A percentile compares a stretch with the other conserved stretches of the same genome.
Conservation (phyloP, 2,113 vertebrate genomes). For the Isurus oxyrinchus region DNA sequence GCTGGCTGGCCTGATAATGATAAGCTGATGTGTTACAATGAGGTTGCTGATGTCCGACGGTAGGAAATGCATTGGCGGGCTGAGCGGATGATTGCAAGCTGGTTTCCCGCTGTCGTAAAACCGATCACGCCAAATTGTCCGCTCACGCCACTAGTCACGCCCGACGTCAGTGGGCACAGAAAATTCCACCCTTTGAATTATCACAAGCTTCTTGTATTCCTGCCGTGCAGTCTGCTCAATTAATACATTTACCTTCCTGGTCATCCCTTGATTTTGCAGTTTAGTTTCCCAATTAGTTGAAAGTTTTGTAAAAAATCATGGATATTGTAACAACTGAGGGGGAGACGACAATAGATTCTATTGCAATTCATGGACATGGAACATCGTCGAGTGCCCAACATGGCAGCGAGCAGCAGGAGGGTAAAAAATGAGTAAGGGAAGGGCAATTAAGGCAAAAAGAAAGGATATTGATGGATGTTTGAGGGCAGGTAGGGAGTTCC, state of each 20-base stretch:
- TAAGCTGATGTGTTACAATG: too few relatives aligned
- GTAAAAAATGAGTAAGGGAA: background rate
- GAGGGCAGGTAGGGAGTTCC: background rate
- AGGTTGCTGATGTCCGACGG: too few relatives aligned
- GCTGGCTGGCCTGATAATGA: too few relatives aligned
- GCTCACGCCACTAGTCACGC: too few relatives aligned
- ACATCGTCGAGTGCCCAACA: background rate
- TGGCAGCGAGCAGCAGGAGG: background rate
- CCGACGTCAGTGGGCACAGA: too few relatives aligned
- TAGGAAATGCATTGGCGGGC: too few relatives aligned
- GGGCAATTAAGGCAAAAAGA: too few relatives aligned
- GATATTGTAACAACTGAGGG: background rate
- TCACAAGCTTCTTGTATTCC: background rate
- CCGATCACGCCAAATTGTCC: too few relatives aligned
- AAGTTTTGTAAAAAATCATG: background rate
- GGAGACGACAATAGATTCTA: background rate
- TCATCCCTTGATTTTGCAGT: background rate
- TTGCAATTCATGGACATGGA: background rate
- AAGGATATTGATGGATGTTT: background rate
- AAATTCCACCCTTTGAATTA: background rate
- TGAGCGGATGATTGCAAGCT: too few relatives aligned
- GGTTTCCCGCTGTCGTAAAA: too few relatives aligned
- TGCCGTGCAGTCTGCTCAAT: too few relatives aligned
- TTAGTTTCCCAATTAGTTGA: background rate
- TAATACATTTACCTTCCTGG: background rate